Conservation (phyloP, 2,797 vertebrate genomes). For the Cryptoprocta ferox region DNA sequence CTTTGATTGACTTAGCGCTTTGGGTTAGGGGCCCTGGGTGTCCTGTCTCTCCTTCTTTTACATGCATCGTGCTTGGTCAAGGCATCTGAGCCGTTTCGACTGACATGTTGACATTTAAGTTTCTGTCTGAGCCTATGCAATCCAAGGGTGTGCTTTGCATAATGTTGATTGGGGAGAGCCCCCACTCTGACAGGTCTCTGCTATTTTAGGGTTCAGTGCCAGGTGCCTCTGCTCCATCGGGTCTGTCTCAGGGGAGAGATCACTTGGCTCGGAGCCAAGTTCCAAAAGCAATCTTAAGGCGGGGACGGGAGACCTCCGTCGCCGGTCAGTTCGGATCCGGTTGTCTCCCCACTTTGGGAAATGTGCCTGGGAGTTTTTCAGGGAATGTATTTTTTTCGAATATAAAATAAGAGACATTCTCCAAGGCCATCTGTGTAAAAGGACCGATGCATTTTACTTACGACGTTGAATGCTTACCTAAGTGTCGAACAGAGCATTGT, state of each 20-base stretch:
- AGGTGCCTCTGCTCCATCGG: background rate
- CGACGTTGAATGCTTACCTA: background rate
- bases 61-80: fast-evolving
- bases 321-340: fast-evolving
- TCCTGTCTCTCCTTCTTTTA: fast-evolving
- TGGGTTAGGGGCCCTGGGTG: background rate
- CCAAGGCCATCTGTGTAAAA: background rate
- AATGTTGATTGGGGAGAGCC: background rate
- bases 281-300: background rate
- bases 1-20: background rate
- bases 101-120: background rate
- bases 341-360: background rate
- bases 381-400: background rate
- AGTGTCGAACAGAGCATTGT: background rate
- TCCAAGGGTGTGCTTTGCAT: background rate
- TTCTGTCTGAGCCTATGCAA: fast-evolving
- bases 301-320: fast-evolving
- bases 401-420: background rate
- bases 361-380: background rate
- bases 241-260: background rate
- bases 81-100: fast-evolving
- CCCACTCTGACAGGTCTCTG: background rate
- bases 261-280: fast-evolving
- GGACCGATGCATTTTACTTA: background rate
- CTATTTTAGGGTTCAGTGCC: background rate